Conservation (phyloP, 2,113 vertebrate species). For the Eulemur rufifrons region DNA sequence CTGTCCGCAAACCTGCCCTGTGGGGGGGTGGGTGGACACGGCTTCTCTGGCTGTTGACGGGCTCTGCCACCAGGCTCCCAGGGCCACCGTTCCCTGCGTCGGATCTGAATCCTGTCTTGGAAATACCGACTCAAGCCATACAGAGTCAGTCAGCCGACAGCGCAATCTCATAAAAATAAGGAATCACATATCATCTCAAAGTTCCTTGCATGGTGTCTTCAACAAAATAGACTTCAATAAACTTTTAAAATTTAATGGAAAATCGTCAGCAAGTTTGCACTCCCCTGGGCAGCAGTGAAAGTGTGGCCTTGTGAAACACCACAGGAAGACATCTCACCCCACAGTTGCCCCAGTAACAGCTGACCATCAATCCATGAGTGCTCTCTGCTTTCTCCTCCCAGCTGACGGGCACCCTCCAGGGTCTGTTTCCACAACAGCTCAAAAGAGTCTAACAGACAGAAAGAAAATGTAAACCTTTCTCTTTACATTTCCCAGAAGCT, state of each 20-base stretch:
- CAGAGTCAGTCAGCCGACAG: background rate
- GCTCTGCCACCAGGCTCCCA: background rate
- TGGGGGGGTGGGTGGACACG: rapidly evolving
- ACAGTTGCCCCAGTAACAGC: too few species aligned
- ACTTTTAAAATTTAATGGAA: background rate
- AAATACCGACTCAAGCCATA: background rate
- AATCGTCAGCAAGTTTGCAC: background rate
- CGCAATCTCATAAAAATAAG: background rate
- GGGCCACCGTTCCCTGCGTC: background rate
- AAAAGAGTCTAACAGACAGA: too few species aligned
- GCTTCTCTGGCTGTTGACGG: background rate
- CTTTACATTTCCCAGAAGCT: too few species aligned
- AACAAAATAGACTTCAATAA: background rate
- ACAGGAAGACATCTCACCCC: too few species aligned
- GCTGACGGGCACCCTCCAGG: too few species aligned
- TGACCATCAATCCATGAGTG: too few species aligned
- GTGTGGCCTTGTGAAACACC: too few species aligned
- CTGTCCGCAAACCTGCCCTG: background rate
- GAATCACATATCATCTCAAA: background rate
- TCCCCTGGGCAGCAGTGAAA: background rate
- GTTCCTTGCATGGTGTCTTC: background rate
- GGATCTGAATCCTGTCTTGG: background rate
- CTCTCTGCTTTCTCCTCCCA: too few species aligned
- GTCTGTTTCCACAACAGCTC: too few species aligned
- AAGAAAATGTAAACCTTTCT: too few species aligned